These are phyloP conservation scores for Hypsopygia costalis DNA, from an alignment of 2,888 invertebrate species.

Conservation along the genomic window DNA sequence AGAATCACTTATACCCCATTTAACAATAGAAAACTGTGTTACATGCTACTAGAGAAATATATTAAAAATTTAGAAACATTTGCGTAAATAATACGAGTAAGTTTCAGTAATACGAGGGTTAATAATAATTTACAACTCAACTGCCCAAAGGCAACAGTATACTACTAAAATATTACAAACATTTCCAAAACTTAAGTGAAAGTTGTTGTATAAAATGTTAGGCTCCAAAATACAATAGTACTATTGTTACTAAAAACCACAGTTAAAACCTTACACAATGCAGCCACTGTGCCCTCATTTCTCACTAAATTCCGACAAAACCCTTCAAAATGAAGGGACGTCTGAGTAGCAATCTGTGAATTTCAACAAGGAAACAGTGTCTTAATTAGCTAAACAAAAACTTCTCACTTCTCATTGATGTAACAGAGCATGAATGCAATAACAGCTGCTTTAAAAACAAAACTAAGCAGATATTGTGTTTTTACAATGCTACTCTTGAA, in stretches of 20 bases:
- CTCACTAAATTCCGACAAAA: slow-evolving; percentile 60
- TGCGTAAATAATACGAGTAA: too few species aligned
- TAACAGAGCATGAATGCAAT: slow-evolving; percentile 10
- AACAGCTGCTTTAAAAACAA: slow-evolving; percentile 20
- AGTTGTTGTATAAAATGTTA: slow-evolving; percentile 13
- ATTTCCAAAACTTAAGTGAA: background rate
- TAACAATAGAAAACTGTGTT: too few species aligned
- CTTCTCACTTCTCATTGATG: slow-evolving; percentile 27
- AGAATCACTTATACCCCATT: too few species aligned
- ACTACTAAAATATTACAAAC: background rate
- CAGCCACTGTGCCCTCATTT: slow-evolving; percentile 49
- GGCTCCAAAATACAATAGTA: slow-evolving; percentile 50
- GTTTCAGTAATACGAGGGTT: too few species aligned
- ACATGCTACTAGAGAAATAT: too few species aligned
- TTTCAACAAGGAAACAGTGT: slow-evolving; percentile 49
- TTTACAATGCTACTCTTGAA: too few species aligned
- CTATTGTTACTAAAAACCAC: slow-evolving; percentile 56
- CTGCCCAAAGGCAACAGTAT: too few species aligned
- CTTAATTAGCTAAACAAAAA: slow-evolving; percentile 64
- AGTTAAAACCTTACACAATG: slow-evolving; percentile 43
- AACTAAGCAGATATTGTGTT: background rate
- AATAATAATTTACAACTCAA: too few species aligned
- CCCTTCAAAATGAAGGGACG: slow-evolving; percentile 52
- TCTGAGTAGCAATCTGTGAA: slow-evolving; percentile 56
- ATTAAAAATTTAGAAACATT: too few species aligned